Percentiles rank a stretch among this genome's conserved stretches.
Evolutionary conservation across 2,797 vertebrate species (phyloP).

Genomic region (Helicolenus hilgendorfi): DNA sequence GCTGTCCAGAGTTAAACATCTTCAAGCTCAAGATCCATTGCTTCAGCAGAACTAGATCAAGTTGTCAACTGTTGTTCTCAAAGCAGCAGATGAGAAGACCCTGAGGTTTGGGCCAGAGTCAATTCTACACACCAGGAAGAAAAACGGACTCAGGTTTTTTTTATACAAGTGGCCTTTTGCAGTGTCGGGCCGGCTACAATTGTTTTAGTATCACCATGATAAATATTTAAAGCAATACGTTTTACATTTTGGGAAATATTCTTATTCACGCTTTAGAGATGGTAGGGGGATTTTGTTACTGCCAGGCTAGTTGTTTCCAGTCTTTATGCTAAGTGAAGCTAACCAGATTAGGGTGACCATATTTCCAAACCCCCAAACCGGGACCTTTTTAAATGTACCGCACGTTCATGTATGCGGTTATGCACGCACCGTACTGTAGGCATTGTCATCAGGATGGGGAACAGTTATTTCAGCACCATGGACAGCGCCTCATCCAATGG

Average conservation of each 20-base stretch:
- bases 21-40: conserved; percentile 53
- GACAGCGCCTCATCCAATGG: neutral
- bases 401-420: neutral
- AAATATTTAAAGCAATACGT: neutral
- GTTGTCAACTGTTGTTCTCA: conserved; percentile 44
- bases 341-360: neutral
- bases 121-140: neutral
- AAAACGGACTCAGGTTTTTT: neutral
- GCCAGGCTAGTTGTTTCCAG: neutral
- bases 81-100: conserved; percentile 42
- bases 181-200: neutral
- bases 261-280: neutral
- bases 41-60: conserved; percentile 55
- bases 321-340: neutral
- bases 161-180: neutral
- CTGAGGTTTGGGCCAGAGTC: conserved; percentile 1
- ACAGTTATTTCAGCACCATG: neutral
- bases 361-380: neutral
- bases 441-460: neutral
- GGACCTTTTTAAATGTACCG: neutral
- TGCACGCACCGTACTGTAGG: neutral
- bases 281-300: neutral
- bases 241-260: neutral
- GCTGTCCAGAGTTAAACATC: conserved; percentile 68
- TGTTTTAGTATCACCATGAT: neutral